These are phyloP conservation scores for Anomalospiza imberbis DNA, from an alignment of 2,797 vertebrate genomes.

Conservation along the genomic window DNA sequence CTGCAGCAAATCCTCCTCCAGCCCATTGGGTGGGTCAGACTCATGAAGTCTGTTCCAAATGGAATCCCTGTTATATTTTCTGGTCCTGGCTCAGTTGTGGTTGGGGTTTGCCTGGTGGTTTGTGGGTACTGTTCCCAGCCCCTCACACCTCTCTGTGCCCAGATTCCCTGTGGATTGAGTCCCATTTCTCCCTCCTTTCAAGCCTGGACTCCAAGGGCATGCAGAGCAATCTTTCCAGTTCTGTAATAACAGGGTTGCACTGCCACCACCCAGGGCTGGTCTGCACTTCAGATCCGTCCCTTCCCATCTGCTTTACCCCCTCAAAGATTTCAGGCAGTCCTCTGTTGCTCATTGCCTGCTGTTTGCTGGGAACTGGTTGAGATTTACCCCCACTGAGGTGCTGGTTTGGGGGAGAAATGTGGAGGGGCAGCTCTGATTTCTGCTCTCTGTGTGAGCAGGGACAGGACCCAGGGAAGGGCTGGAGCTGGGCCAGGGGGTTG, in stretches of 20 bases:
- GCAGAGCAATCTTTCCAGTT: neutral
- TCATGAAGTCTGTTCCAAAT: neutral
- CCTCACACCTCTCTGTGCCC: fast-evolving
- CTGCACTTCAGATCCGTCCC: neutral
- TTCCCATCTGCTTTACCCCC: neutral
- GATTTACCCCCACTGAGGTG: neutral
- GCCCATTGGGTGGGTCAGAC: neutral
- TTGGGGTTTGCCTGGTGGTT: neutral
- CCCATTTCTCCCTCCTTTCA: neutral
- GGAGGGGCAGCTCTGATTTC: neutral
- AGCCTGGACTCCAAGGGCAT: neutral
- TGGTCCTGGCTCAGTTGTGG: neutral
- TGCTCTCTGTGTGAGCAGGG: neutral
- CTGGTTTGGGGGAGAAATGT: neutral
- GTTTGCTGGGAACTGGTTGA: neutral
- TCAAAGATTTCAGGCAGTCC: neutral
- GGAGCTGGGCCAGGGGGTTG: neutral
- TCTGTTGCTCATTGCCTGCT: neutral
- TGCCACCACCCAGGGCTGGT: neutral
- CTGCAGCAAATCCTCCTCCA: neutral
- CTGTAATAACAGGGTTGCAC: neutral
- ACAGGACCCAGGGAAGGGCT: neutral
- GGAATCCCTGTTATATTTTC: neutral
- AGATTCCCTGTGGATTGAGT: neutral
- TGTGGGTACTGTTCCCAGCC: neutral